Evolutionary conservation across 2,113 vertebrate genomes (phyloP).

Genomic region (Typhlomys cinereus): DNA sequence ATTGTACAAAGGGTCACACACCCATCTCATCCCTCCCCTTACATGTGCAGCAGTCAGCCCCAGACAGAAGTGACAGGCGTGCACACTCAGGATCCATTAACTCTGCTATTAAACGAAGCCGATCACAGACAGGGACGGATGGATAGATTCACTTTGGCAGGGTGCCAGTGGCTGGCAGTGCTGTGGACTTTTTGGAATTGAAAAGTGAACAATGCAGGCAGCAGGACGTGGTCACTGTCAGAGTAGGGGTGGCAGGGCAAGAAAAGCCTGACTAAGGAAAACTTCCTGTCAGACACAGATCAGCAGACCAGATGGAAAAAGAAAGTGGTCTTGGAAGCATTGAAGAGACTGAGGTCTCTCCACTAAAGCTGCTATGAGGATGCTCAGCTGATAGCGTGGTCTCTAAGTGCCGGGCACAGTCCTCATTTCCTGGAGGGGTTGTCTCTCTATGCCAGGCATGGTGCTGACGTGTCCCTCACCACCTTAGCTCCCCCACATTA

Average conservation of each 20-base stretch:
- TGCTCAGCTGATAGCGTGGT: fast-evolving
- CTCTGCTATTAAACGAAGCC: neutral
- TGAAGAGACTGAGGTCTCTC: neutral
- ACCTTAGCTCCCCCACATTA: no score
- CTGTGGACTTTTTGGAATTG: slow-evolving; percentile 3
- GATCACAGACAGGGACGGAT: neutral
- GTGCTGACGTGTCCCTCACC: fast-evolving
- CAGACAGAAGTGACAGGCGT: neutral
- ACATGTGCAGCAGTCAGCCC: no score
- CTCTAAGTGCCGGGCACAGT: no score
- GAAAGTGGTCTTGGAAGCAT: neutral
- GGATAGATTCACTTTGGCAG: slow-evolving; percentile 26
- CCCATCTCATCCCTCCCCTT: neutral
- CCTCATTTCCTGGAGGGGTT: fast-evolving
- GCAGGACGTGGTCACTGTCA: neutral
- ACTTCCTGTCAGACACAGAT: neutral
- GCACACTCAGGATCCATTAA: neutral
- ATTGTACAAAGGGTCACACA: fast-evolving
- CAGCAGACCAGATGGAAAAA: neutral
- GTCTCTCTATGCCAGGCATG: no score
- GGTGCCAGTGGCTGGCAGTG: neutral
- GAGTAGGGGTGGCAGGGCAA: no score
- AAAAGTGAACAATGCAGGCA: neutral
- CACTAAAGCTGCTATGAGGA: neutral
- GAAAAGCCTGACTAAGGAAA: neutral